Percentiles rank a stretch among this genome's conserved stretches.
Evolutionary conservation across 2,113 vertebrate species (phyloP).

Genomic region (Takifugu flavidus): DNA sequence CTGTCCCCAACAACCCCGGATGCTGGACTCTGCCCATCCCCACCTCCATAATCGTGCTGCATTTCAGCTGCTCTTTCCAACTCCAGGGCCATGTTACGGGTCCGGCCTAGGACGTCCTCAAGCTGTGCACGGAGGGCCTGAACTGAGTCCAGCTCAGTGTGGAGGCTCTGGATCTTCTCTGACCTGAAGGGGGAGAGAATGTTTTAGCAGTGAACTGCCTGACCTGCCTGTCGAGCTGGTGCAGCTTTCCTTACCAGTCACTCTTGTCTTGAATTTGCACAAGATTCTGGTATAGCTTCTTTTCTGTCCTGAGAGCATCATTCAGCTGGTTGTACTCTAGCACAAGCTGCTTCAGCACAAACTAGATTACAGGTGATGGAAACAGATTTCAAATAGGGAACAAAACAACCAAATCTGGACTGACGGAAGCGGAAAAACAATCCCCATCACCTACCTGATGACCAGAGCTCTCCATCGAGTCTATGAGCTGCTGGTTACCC

Average conservation of each 20-base stretch:
- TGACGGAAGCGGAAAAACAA: neutral
- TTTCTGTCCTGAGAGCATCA: conserved; percentile 85
- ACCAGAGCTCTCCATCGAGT: conserved; percentile 74
- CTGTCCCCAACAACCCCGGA: conserved; percentile 74
- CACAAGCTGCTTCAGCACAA: conserved; percentile 83
- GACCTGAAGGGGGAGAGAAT: conserved; percentile 55
- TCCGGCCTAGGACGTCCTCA: conserved; percentile 87
- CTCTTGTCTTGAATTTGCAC: conserved; percentile 75
- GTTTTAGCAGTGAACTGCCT: neutral
- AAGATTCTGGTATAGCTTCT: conserved; percentile 86
- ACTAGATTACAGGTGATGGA: conserved; percentile 40
- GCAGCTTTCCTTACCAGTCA: conserved; percentile 76
- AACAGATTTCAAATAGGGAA: neutral
- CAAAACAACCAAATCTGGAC: neutral
- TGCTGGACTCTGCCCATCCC: conserved; percentile 84
- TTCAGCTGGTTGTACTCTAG: conserved; percentile 85
- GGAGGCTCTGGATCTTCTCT: conserved; percentile 78
- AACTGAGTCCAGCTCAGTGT: conserved; percentile 84
- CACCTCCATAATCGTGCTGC: conserved; percentile 89
- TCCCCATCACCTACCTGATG: conserved; percentile 72
- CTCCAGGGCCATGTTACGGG: conserved; percentile 79
- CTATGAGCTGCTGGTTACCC: conserved; percentile 70
- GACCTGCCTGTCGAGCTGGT: neutral
- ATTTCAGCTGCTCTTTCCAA: conserved; percentile 79
- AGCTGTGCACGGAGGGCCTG: conserved; percentile 85